A percentile compares a stretch with the other conserved stretches of the same genome.
Evolutionary conservation across 2,797 vertebrate species (phyloP).

Genomic region (Phataginus tetradactyla): DNA sequence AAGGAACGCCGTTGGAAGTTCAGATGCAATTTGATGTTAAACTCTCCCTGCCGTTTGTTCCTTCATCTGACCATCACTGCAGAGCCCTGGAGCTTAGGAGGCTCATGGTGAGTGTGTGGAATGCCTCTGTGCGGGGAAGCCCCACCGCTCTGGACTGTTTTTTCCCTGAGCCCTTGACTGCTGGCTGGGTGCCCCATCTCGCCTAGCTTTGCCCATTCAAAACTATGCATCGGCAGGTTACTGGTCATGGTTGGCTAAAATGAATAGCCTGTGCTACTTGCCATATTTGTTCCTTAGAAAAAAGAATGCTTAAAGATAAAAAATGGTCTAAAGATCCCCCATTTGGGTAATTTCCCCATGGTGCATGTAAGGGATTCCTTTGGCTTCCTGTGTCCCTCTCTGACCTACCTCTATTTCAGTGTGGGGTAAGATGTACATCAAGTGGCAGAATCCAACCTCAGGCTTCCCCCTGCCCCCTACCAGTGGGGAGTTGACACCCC

Average conservation of each 20-base stretch:
- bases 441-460: background rate
- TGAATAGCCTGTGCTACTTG: background rate
- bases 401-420: background rate
- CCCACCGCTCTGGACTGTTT: background rate
- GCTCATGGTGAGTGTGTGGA: background rate
- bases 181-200: background rate
- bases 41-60: slow-evolving; percentile 48
- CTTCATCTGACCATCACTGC: background rate
- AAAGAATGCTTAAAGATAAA: background rate
- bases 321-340: background rate
- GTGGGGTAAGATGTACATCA: background rate
- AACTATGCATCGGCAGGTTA: accelerated
- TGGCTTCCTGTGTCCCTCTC: background rate
- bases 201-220: background rate
- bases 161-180: background rate
- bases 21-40: slow-evolving; percentile 68
- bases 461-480: background rate
- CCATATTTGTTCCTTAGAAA: background rate
- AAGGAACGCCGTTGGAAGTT: slow-evolving; percentile 66
- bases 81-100: background rate
- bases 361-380: background rate
- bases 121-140: background rate
- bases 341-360: background rate
- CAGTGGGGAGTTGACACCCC: background rate
- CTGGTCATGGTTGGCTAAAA: background rate